These are phyloP conservation scores for Cepaea nemoralis DNA, from an alignment of 1,140 invertebrate species.

Conservation along the genomic window DNA sequence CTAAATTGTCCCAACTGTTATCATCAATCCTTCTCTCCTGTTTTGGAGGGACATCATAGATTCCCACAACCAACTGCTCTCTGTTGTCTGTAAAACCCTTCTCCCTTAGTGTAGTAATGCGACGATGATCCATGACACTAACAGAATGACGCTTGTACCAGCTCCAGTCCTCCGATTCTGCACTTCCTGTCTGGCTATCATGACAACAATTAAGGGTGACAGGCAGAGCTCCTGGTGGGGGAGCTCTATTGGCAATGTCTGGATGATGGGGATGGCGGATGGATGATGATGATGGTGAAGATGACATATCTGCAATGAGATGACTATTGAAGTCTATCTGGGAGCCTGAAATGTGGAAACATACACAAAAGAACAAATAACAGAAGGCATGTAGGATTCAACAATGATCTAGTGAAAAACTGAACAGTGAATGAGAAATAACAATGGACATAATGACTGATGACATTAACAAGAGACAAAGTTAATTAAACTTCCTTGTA, in stretches of 20 bases:
- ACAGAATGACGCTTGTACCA: slow-evolving; percentile 65
- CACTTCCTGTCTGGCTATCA: slow-evolving; percentile 35
- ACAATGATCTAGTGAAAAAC: not conserved
- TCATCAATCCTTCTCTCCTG: slow-evolving; percentile 37
- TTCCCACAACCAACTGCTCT: slow-evolving; percentile 58
- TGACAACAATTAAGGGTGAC: slow-evolving; percentile 41
- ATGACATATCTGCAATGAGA: slow-evolving; percentile 34
- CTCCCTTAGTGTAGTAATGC: slow-evolving; percentile 50
- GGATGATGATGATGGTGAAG: slow-evolving; percentile 35
- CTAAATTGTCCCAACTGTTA: not conserved
- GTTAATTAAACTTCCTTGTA: too few species aligned
- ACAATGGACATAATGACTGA: too few species aligned
- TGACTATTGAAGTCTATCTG: slow-evolving; percentile 38
- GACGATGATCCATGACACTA: slow-evolving; percentile 60
- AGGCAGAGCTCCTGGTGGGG: slow-evolving; percentile 26
- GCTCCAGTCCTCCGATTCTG: slow-evolving; percentile 46
- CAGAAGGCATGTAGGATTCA: not conserved
- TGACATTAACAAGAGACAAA: too few species aligned
- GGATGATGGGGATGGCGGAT: slow-evolving; percentile 22
- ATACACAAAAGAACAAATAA: slow-evolving; percentile 24
- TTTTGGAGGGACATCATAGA: slow-evolving; percentile 67
- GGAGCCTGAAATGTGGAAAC: slow-evolving; percentile 33
- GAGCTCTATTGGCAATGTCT: not conserved
- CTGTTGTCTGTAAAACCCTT: slow-evolving; percentile 59
- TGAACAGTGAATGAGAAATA: not conserved